Evolutionary conservation across 2,113 vertebrate genomes (phyloP).

Genomic region (Austrofundulus limnaeus): DNA sequence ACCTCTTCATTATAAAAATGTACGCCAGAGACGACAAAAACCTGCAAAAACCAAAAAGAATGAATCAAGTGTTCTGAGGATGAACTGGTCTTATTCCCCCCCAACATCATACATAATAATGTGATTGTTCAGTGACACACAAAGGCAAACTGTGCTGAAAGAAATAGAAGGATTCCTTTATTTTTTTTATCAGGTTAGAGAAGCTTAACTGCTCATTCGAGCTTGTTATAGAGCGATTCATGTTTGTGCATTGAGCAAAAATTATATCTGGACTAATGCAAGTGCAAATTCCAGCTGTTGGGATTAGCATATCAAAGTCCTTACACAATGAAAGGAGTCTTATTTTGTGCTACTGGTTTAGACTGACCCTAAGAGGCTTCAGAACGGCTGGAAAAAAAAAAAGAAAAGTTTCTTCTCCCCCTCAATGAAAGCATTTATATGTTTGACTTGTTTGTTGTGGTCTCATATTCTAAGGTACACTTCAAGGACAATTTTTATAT

Average conservation of each 20-base stretch:
- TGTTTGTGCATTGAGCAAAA: slow-evolving; percentile 83
- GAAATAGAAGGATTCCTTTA: slow-evolving; percentile 69
- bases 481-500: slow-evolving; percentile 1
- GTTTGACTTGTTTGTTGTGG: slow-evolving; percentile 28
- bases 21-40: not conserved
- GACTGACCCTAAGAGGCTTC: slow-evolving; percentile 83
- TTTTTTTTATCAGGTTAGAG: slow-evolving; percentile 74
- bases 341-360: slow-evolving; percentile 87
- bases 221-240: slow-evolving; percentile 75
- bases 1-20: not conserved
- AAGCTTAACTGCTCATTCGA: slow-evolving; percentile 64
- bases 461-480: not conserved
- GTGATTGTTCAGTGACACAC: slow-evolving; percentile 26
- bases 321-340: slow-evolving; percentile 83
- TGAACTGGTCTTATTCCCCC: slow-evolving; percentile 17
- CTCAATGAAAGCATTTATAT: slow-evolving; percentile 18
- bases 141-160: slow-evolving; percentile 31
- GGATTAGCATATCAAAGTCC: slow-evolving; percentile 97
- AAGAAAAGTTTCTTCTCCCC: slow-evolving; percentile 68
- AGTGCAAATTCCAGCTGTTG: slow-evolving; percentile 92
- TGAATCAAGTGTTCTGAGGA: slow-evolving; percentile 19
- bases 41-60: too few relatives aligned
- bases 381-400: slow-evolving; percentile 77
- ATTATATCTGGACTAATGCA: slow-evolving; percentile 84
- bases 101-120: slow-evolving; percentile 22